phyloP scores from a whole-genome alignment of 2,888 invertebrate species.

The Tenthredo amoena region DNA sequence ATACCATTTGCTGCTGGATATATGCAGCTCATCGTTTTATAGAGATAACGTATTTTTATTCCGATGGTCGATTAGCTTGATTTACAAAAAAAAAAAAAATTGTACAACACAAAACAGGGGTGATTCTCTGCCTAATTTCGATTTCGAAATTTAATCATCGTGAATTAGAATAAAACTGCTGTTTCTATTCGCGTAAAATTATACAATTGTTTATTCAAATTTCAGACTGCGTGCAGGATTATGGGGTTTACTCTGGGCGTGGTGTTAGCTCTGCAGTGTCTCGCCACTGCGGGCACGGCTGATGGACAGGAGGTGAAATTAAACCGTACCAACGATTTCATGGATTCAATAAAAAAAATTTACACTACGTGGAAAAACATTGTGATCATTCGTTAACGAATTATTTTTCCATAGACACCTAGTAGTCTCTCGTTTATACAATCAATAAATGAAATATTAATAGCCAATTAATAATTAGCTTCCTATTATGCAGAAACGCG shows the following conservation, averaged over 20 bases:
- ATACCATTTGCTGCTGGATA: neutral
- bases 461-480: neutral
- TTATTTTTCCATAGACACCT: neutral
- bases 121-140: neutral
- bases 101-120: neutral
- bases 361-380: neutral
- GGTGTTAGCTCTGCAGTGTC: neutral
- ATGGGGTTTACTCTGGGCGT: neutral
- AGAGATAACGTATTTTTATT: neutral
- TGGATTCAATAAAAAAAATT: neutral
- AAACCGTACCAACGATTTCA: neutral
- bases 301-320: neutral
- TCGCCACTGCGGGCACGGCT: neutral
- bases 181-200: neutral
- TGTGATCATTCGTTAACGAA: neutral
- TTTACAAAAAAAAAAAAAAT: neutral
- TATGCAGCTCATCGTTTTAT: neutral
- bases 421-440: neutral
- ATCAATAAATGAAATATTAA: neutral
- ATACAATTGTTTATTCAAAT: constrained; percentile 12
- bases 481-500: neutral
- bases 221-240: neutral
- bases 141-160: neutral
- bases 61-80: neutral
- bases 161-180: neutral